Percentiles rank a stretch among this genome's conserved stretches.
phyloP scores from a whole-genome alignment of 2,888 invertebrate genomes.

The Fragum fragum region DNA sequence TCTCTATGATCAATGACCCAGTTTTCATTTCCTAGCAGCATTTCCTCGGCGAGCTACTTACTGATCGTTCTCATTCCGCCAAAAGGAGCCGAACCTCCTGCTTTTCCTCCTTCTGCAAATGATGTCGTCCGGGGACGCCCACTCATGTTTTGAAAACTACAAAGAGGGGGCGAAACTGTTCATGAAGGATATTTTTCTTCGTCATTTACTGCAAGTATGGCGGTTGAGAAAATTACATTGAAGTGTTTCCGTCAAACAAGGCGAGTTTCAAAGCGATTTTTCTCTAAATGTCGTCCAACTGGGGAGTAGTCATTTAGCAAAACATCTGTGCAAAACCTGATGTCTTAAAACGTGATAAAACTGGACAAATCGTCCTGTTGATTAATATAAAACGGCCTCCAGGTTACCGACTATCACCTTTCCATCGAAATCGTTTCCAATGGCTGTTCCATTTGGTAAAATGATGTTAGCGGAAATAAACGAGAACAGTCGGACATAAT shows the following conservation, averaged over 20 bases:
- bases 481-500: constrained; percentile 38
- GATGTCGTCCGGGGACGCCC: constrained; percentile 85
- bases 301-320: background rate
- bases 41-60: constrained; percentile 67
- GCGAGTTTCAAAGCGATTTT: background rate
- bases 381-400: constrained; percentile 1
- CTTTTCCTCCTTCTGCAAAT: constrained; percentile 84
- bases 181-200: constrained; percentile 64
- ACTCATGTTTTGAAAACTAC: constrained; percentile 78
- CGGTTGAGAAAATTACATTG: constrained; percentile 54
- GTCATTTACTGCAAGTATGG: constrained; percentile 73
- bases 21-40: constrained; percentile 25
- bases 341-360: constrained; percentile 6
- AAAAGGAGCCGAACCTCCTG: constrained; percentile 80
- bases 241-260: constrained; percentile 53
- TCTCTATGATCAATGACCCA: constrained; percentile 66
- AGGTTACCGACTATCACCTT: constrained; percentile 30
- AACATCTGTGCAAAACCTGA: background rate
- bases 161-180: constrained; percentile 64
- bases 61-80: constrained; percentile 84
- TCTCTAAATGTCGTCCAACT: background rate
- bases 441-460: constrained; percentile 77
- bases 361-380: background rate
- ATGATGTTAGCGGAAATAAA: constrained; percentile 56
- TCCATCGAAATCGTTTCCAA: constrained; percentile 75